Evolutionary conservation across 2,113 vertebrate species (phyloP).

Genomic region (Ivindomyrus marchei): DNA sequence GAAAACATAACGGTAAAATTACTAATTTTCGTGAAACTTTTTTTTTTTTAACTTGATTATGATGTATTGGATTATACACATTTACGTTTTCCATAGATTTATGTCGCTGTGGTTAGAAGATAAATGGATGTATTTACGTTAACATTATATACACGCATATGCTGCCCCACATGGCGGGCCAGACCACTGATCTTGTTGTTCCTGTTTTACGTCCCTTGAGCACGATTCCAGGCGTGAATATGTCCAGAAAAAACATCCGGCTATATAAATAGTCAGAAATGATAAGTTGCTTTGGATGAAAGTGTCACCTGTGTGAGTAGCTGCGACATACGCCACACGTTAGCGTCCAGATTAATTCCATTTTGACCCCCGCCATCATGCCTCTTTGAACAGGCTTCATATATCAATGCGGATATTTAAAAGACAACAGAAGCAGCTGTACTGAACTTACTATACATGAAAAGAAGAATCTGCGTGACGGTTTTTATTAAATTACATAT

Average conservation of each 20-base stretch:
- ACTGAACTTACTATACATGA: background rate
- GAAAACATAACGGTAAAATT: background rate
- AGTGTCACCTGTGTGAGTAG: background rate
- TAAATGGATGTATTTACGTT: background rate
- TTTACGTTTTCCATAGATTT: background rate
- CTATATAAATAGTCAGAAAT: conserved; percentile 1
- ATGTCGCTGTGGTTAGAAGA: background rate
- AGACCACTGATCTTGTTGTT: background rate
- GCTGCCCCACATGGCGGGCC: background rate
- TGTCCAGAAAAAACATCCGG: conserved; percentile 3
- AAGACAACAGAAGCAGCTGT: background rate
- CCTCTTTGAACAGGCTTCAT: background rate
- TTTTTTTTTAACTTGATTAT: background rate
- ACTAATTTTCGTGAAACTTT: background rate
- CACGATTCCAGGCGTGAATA: background rate
- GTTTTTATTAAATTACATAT: background rate
- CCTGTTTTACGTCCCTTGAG: background rate
- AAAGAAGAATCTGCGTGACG: background rate
- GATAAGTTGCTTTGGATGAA: background rate
- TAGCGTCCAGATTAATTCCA: background rate
- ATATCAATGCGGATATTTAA: background rate
- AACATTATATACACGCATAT: background rate
- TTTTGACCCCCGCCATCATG: background rate
- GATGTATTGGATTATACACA: background rate
- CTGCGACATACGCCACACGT: background rate